Conservation (phyloP, 23 tunicate species). For the Diplosoma virens region DNA sequence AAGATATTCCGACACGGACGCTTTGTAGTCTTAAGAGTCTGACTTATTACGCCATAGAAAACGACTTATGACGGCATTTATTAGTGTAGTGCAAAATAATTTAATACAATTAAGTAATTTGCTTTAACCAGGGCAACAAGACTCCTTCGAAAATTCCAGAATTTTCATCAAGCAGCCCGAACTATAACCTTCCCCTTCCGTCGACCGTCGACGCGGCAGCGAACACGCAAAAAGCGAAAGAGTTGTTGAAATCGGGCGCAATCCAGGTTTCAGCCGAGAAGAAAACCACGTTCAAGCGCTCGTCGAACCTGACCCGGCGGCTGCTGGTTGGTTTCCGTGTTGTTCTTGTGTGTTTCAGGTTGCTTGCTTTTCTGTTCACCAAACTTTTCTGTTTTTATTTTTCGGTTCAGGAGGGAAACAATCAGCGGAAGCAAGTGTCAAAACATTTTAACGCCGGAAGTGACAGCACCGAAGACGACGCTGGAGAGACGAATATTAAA, state of each 20-base stretch:
- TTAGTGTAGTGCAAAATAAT: background rate
- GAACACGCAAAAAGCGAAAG: constrained; percentile 80
- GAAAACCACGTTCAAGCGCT: constrained; percentile 79
- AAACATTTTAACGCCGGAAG: background rate
- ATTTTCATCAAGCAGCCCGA: constrained; percentile 21
- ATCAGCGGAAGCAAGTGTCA: constrained; percentile 4
- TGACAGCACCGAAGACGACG: constrained; percentile 35
- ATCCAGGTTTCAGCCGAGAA: constrained; percentile 61
- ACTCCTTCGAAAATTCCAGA: constrained; percentile 39
- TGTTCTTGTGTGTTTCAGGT: background rate
- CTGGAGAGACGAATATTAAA: too few relatives aligned
- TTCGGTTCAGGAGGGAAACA: constrained; percentile 1
- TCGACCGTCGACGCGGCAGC: constrained; percentile 73
- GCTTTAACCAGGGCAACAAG: constrained; percentile 33
- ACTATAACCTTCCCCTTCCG: constrained; percentile 9
- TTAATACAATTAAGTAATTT: background rate
- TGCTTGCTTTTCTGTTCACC: background rate
- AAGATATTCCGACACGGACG: too few relatives aligned
- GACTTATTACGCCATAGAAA: too few relatives aligned
- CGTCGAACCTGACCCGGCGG: constrained; percentile 49
- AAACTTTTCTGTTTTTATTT: background rate
- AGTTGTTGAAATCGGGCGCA: constrained; percentile 70
- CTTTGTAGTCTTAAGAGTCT: too few relatives aligned
- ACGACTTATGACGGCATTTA: too few relatives aligned
- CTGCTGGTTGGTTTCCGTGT: constrained; percentile 13